A percentile compares a stretch with the other conserved stretches of the same genome.
Evolutionary conservation across 2,113 vertebrate genomes (phyloP).

Genomic region (Oryzias woworae): DNA sequence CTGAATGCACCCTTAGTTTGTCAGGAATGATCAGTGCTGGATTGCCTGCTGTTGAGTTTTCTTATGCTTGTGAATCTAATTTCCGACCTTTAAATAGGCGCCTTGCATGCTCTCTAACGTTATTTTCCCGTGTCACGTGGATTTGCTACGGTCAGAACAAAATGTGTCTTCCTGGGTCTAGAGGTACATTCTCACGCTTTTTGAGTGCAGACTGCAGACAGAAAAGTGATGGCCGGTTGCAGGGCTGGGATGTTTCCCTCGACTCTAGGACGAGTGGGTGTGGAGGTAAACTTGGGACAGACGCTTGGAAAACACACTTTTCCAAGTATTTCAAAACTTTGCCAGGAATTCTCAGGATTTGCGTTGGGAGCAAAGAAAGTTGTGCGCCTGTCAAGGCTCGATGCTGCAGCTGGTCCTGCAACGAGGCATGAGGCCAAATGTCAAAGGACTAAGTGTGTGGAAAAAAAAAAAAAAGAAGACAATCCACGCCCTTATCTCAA

Average conservation of each 20-base stretch:
- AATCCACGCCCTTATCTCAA: slow-evolving; percentile 66
- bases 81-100: slow-evolving; percentile 1
- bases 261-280: slow-evolving; percentile 44
- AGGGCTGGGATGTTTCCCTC: slow-evolving; percentile 31
- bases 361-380: slow-evolving; percentile 18
- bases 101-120: background rate
- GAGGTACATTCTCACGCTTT: slow-evolving; percentile 10
- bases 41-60: background rate
- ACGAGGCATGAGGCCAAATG: slow-evolving; percentile 49
- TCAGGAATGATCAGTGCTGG: background rate
- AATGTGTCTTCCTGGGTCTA: slow-evolving; percentile 12
- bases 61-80: background rate
- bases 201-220: slow-evolving; percentile 8
- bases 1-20: slow-evolving; percentile 5
- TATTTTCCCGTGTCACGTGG: slow-evolving; percentile 5
- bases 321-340: slow-evolving; percentile 22
- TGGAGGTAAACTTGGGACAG: slow-evolving; percentile 57
- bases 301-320: slow-evolving; percentile 33
- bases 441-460: slow-evolving; percentile 30
- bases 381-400: background rate
- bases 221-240: slow-evolving; percentile 20
- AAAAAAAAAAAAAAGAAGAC: slow-evolving; percentile 28
- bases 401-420: slow-evolving; percentile 63
- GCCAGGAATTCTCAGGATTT: slow-evolving; percentile 29
- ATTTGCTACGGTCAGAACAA: background rate